A percentile compares a stretch with the other conserved stretches of the same genome.
These are phyloP conservation scores for Ceratitis capitata DNA, from an alignment of 1,140 invertebrate genomes.

Conservation along the genomic window DNA sequence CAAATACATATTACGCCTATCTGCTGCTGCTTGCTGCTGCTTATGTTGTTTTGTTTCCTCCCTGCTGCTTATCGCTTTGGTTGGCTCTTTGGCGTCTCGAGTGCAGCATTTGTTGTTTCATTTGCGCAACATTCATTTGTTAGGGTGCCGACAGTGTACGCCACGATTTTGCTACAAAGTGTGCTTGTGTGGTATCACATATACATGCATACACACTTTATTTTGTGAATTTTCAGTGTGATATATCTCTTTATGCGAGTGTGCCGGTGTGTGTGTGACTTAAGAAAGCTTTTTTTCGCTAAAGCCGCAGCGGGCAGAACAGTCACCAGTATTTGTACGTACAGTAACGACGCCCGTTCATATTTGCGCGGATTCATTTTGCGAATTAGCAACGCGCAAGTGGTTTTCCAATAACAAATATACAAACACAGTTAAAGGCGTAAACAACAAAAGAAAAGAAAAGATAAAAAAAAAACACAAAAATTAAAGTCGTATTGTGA, in stretches of 20 bases:
- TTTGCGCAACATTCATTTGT: conserved; percentile 30
- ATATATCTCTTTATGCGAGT: no score
- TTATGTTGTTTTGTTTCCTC: conserved; percentile 14
- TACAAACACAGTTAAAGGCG: neutral
- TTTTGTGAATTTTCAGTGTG: neutral
- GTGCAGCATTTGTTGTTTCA: conserved; percentile 27
- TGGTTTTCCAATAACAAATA: conserved; percentile 21
- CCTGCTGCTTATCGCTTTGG: neutral
- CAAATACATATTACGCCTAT: conserved; percentile 3
- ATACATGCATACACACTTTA: neutral
- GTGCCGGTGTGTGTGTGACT: neutral
- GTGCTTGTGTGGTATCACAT: neutral
- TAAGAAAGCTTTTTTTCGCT: conserved; percentile 62
- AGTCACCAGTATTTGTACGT: conserved; percentile 65
- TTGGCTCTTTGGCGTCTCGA: neutral
- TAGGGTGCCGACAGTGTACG: neutral
- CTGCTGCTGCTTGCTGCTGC: conserved; percentile 23
- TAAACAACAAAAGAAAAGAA: conserved; percentile 28
- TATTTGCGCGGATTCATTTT: conserved; percentile 57
- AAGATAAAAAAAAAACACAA: neutral
- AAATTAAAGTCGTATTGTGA: neutral
- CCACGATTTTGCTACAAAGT: neutral
- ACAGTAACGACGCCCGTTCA: conserved; percentile 60
- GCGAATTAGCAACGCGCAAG: conserved; percentile 26
- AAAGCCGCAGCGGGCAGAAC: conserved; percentile 55